Base-by-base conservation (phyloP, 2,797 vertebrate species). In the Coccyzus lansbergi region DNA sequence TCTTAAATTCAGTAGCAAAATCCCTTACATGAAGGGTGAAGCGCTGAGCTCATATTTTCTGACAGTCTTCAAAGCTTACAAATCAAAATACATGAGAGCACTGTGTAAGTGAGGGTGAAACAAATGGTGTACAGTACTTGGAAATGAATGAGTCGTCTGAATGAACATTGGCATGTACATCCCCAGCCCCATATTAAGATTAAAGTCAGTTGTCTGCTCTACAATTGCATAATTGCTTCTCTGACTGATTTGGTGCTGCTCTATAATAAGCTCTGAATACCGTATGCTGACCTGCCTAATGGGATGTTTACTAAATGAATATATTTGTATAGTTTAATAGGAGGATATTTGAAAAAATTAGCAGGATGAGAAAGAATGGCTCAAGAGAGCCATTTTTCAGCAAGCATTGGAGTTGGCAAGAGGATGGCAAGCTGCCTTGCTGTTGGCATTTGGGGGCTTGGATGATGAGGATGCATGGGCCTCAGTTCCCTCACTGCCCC, bases 251-350 rank as follows among this genome's bases (percentile, higher is more conserved):
- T 74, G 92, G 53, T 90, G 74, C 80, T 65, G 74, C 83, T 95
- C 49, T 34, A 48, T 90, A 95, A 91, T 92, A 93, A 93, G 94
- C 74, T 91, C 83, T 93, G 95, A 93, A 88, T 74, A 67, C 74
- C 84, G 77, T 82, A 80, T 31, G 22, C 83, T 93, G 94, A 90
- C 93, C 89, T 92, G 91, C 89, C 93, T 97, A 95, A 95, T 95
- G 85, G 91, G 80, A 79, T 95, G 86, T 95, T 97, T 97, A 95
- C 91, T 93, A 82, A 93, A 86, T 86, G 90, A 87, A 93, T 95
- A 59, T 96, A 92, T 96, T 96, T 94, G 92, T 95, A 74, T 76
- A 72, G 88, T 87, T 91, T 95, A 93, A 95, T 91, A 88, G 87
- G 74, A 52, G 60, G 78, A 90, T 84, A 77, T 79, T 97, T 70